Evolutionary conservation across 2,888 invertebrate species (phyloP).

Genomic region (Ennomos erosarius): DNA sequence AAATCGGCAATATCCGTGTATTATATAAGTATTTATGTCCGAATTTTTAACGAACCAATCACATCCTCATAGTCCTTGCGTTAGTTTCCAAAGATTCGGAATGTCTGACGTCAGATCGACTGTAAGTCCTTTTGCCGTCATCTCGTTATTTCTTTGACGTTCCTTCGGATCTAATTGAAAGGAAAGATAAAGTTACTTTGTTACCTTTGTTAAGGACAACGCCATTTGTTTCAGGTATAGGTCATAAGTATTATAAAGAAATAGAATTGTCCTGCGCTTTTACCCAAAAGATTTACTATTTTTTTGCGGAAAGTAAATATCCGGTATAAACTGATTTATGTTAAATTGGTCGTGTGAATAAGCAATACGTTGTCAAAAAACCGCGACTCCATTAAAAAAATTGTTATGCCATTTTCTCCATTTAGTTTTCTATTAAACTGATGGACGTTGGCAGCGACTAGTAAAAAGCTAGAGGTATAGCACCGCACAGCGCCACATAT

Average conservation of each 20-base stretch:
- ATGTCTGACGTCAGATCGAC: constrained; percentile 45
- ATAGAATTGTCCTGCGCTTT: too few relatives aligned
- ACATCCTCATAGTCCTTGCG: constrained; percentile 5
- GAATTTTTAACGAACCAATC: neutral
- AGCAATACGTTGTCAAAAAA: too few relatives aligned
- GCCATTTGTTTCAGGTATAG: neutral
- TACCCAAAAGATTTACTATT: too few relatives aligned
- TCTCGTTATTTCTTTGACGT: constrained; percentile 64
- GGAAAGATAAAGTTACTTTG: constrained; percentile 43
- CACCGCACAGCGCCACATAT: neutral
- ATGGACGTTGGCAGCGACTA: constrained; percentile 11
- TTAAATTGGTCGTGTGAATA: too few relatives aligned
- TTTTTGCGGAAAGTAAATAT: too few relatives aligned
- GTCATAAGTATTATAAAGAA: too few relatives aligned
- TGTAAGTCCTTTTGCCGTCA: constrained; percentile 48
- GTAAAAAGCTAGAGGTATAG: constrained; percentile 14
- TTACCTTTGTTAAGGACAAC: constrained; percentile 35
- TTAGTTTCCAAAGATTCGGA: constrained; percentile 15
- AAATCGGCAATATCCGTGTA: too few relatives aligned
- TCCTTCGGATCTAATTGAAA: constrained; percentile 48
- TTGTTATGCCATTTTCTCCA: neutral
- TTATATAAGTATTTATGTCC: too few relatives aligned
- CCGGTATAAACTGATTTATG: too few relatives aligned
- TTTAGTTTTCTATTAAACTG: constrained; percentile 10
- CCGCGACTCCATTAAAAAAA: too few relatives aligned